Base-by-base conservation (phyloP, 1,140 invertebrate species). In the Halictus rubicundus region DNA sequence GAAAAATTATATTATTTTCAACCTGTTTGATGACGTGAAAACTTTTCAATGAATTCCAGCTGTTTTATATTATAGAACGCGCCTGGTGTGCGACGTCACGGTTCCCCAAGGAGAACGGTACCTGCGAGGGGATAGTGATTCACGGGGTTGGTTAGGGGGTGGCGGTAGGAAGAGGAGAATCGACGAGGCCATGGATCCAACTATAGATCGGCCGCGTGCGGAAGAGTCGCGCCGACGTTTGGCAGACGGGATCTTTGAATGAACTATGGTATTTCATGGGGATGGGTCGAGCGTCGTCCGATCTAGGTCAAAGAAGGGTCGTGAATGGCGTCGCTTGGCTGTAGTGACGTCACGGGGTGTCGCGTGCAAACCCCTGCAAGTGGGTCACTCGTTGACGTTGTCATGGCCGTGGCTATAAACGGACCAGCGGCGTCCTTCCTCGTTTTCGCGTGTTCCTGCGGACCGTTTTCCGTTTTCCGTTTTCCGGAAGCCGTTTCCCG, bases 181-280 rank as follows among this genome's bases (percentile, higher is more conserved):
- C 42, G 42, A 12, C 42, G 42, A 46, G 42, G 42, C 42, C 42
- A 46, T 46, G 42, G 42, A 46, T 46, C 42, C 42, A 46, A 46
- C 42, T 46, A 46, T 46, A 46, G 42, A 46, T 46, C 42, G 42
- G 42, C 1, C 49, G 49, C 49, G 12, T 19, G 14, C 14, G 3
- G 16, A 19, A 14, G 32, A 68, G 25, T 37, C 2, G 10, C 21
- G 16, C 0, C 0, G 23, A 49, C 37, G 49, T 19, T 6, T n/a
- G 49, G n/a, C 12, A 46, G 39, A 54, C 39, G 19, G 21, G 52
- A 72, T 85, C 59, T 79, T 80, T 89, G 74, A 87, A 83, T 88
- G 87, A 89, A 87, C 85, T 82, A 83, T 88, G 84, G 87, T 85
- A 88, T 87, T 88, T 89, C 75, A 82, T 83, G 81, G 74, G 71